A percentile compares a stretch with the other conserved stretches of the same genome.
Evolutionary conservation across 2,797 vertebrate genomes (phyloP).

Genomic region (Malurus splendens): DNA sequence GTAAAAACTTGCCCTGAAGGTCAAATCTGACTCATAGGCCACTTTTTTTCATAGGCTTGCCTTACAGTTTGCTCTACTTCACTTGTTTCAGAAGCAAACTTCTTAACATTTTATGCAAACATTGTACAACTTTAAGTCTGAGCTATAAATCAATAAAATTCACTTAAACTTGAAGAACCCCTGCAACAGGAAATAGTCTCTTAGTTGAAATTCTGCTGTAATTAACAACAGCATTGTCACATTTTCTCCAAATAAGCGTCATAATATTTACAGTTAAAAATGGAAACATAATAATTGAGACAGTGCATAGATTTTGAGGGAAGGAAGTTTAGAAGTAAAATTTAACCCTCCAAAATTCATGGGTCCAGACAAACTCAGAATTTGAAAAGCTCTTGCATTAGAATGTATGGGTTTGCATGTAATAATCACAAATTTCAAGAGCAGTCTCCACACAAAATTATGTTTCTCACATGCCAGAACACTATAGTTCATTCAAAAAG

Average conservation of each 20-base stretch:
- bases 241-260: neutral
- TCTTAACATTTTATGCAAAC: conserved; percentile 17
- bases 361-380: neutral
- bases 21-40: neutral
- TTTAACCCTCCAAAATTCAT: neutral
- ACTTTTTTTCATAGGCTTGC: neutral
- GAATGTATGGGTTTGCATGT: neutral
- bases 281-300: neutral
- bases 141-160: neutral
- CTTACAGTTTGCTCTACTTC: neutral
- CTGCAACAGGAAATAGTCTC: neutral
- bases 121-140: conserved; percentile 2
- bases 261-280: neutral
- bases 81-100: conserved; percentile 28
- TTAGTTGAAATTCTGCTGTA: neutral
- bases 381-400: neutral
- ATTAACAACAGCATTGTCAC: neutral
- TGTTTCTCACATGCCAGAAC: neutral
- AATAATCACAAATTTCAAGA: neutral
- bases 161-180: neutral
- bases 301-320: neutral
- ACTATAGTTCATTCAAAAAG: neutral
- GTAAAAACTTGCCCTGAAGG: conserved; percentile 11
- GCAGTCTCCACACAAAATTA: neutral
- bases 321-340: neutral